Percentiles rank a stretch among this genome's conserved stretches.
Conservation (phyloP, 2,113 vertebrate genomes). For the Phrynosoma platyrhinos region DNA sequence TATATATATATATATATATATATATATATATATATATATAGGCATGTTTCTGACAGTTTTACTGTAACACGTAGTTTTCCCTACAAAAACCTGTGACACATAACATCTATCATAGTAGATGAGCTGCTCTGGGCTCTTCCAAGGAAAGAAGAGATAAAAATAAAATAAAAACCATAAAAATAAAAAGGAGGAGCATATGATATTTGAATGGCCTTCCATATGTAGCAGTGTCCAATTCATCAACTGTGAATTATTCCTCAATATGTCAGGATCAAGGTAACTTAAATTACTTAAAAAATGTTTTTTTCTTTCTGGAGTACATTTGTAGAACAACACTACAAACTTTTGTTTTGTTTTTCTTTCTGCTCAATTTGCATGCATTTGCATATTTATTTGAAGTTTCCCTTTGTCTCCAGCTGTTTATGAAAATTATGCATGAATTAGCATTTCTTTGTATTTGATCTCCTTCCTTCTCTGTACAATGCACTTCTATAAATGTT, state of each 20-base stretch:
- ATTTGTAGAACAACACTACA: neutral
- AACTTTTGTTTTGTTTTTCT: neutral
- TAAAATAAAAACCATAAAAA: neutral
- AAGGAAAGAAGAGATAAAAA: neutral
- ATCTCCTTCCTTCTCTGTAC: neutral
- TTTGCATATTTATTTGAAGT: neutral
- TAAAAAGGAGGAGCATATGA: neutral
- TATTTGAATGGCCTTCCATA: neutral
- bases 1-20: too few relatives aligned
- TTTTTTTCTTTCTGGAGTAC: neutral
- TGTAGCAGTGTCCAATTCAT: neutral
- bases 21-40: too few relatives aligned
- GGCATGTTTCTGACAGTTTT: too few relatives aligned
- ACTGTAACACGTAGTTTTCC: too few relatives aligned
- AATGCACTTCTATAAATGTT: slow-evolving; percentile 32
- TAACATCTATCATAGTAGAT: neutral
- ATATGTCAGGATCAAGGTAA: neutral
- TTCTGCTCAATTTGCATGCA: neutral
- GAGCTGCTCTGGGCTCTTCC: neutral
- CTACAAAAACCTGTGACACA: neutral
- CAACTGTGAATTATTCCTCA: neutral
- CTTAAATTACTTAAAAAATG: neutral
- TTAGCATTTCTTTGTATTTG: slow-evolving; percentile 9
- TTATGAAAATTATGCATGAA: neutral
- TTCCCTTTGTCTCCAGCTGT: neutral